Evolutionary conservation across 1,140 invertebrate species (phyloP).

Genomic region (Drosophila nigromelanica): DNA sequence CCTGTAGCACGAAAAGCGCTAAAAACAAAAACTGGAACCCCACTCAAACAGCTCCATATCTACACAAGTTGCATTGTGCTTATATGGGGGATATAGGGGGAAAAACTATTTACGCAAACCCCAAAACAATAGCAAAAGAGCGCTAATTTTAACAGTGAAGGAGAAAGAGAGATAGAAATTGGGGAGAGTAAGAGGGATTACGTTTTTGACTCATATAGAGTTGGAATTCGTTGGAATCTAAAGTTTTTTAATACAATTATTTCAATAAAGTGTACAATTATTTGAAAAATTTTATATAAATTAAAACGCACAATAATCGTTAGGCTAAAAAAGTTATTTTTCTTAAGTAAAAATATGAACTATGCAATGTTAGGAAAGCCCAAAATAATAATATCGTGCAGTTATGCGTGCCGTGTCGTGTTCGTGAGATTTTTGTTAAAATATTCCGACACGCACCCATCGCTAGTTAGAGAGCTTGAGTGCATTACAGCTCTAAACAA

Average conservation of each 20-base stretch:
- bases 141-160: conserved; percentile 59
- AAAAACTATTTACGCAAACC: conserved; percentile 65
- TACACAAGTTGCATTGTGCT: background rate
- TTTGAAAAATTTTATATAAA: too few species aligned
- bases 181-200: background rate
- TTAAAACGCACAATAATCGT: too few species aligned
- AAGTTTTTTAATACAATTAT: too few species aligned
- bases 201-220: background rate
- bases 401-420: too few species aligned
- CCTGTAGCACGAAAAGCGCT: conserved; percentile 45
- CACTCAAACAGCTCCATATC: conserved; percentile 7
- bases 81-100: conserved; percentile 4
- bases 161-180: background rate
- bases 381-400: too few species aligned
- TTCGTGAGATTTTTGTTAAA: too few species aligned
- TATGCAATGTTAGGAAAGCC: too few species aligned
- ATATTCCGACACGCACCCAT: too few species aligned
- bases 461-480: background rate
- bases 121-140: conserved; percentile 64
- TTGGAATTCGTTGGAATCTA: too few species aligned
- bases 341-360: too few species aligned
- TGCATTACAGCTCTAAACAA: conserved; percentile 36
- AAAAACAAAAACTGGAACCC: conserved; percentile 13
- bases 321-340: too few species aligned
- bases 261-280: too few species aligned